Evolutionary conservation across 2,797 vertebrate genomes (phyloP), one percentile per base, ranked within the genome.

Genomic region (Hafferia zeledoni): DNA sequence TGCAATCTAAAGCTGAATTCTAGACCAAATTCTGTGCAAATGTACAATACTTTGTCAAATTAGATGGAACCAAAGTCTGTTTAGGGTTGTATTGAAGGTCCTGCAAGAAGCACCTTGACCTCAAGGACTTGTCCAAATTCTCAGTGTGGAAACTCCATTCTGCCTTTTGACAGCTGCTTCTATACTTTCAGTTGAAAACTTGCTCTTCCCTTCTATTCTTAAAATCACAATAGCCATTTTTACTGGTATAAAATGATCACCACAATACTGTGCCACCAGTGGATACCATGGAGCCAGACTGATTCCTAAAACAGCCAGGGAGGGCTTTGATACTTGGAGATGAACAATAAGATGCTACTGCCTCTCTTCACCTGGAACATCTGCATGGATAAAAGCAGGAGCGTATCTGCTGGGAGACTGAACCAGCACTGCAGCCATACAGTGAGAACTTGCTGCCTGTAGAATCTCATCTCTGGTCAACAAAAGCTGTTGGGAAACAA

Each of bases 401-500:
- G 98, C 98, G 57, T 99, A 98, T 97, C 97, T 98, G 71, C 79
- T 96, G 57, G 99, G 98, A 64, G 98, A 98, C 91, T 99, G 98
- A 91, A 98, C 98, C 87, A 99, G 94, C 79, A 99, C 94, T 6
- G 98, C 98, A 63, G 98, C 98, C 93, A 99, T 98, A 87, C 99
- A 99, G 88, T 99, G 99, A 61, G 98, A 97, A 92, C 98, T 99
- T 65, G 98, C 98, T 94, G 98, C 98, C 98, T 99, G 98, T 95
- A 99, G 96, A 46, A 88, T 96, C 96, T 99, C 99, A 94, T 99
- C 99, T 86, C 98, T 98, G 87, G 98, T 99, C 94, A 99, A 96
- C 94, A 99, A 97, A 95, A 99, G 93, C 99, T 99, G 95, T 91
- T 61, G 41, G 65, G 75, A 98, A 96, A 97, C 33, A 77, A 83